phyloP scores from a whole-genome alignment of 1,140 invertebrate genomes.

The Venustaconcha ellipsiformis region DNA sequence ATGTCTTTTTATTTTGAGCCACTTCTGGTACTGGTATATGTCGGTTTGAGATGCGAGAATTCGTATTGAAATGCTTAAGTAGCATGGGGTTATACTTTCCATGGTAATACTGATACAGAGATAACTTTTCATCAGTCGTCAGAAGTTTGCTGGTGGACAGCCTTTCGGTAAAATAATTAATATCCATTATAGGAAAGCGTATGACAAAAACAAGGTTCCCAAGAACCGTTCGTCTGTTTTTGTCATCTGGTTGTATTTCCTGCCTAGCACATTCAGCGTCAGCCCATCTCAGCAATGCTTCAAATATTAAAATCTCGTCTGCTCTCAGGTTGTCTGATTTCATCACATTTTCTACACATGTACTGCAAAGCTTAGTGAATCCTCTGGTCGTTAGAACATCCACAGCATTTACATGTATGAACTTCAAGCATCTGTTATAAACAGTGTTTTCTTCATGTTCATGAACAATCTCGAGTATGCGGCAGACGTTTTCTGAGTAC shows the following conservation, averaged over 20 bases:
- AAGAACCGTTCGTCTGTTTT: constrained; percentile 15
- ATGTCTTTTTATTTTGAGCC: too few relatives aligned
- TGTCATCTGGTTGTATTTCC: constrained; percentile 14
- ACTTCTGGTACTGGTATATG: too few relatives aligned
- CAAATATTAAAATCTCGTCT: constrained; percentile 28
- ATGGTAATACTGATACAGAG: constrained; percentile 28
- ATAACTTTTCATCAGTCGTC: constrained; percentile 21
- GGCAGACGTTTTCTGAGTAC: constrained; percentile 80
- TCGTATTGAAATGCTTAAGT: constrained; percentile 14
- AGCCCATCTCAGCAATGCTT: constrained; percentile 22
- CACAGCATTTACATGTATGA: constrained; percentile 1
- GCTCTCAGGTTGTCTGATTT: constrained; percentile 24
- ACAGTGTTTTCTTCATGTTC: constrained; percentile 17
- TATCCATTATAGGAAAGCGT: constrained; percentile 31
- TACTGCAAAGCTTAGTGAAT: constrained; percentile 20
- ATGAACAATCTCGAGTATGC: constrained; percentile 33
- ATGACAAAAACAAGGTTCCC: constrained; percentile 26
- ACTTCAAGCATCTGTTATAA: constrained; percentile 24
- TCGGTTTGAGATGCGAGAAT: background rate
- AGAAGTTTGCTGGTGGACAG: constrained; percentile 21
- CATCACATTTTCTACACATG: constrained; percentile 19
- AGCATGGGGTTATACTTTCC: constrained; percentile 14
- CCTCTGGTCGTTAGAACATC: constrained; percentile 15
- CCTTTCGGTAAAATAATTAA: constrained; percentile 21
- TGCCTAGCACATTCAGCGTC: constrained; percentile 22